A percentile compares a stretch with the other conserved stretches of the same genome.
Evolutionary conservation across 2,113 vertebrate species (phyloP).

Genomic region (Myotis brandtii): DNA sequence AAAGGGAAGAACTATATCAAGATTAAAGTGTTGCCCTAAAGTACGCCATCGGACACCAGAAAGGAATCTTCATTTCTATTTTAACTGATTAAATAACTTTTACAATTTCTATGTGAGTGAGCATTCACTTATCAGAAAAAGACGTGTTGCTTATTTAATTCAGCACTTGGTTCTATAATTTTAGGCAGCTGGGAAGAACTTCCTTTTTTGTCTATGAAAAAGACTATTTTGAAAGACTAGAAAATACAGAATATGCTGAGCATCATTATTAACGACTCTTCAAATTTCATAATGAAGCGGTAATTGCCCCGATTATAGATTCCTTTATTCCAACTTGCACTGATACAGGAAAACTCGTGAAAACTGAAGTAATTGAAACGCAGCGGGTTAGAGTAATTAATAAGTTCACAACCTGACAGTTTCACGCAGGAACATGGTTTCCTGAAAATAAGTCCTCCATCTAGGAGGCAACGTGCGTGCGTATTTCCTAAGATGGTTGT

Average conservation of each 20-base stretch:
- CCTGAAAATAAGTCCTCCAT: neutral
- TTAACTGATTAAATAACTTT: conserved; percentile 76
- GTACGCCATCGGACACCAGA: conserved; percentile 77
- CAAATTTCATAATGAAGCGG: conserved; percentile 26
- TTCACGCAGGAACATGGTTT: neutral
- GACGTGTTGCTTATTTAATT: conserved; percentile 81
- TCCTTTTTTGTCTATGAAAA: conserved; percentile 45
- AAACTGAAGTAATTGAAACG: conserved; percentile 44
- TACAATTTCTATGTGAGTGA: conserved; percentile 74
- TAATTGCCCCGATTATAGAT: neutral
- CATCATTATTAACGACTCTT: conserved; percentile 28
- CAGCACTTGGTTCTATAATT: conserved; percentile 61
- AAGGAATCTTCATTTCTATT: conserved; percentile 80
- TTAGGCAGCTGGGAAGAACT: conserved; percentile 38
- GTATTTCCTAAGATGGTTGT: neutral
- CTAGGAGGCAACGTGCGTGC: neutral
- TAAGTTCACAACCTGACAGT: conserved; percentile 30
- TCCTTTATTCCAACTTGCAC: neutral
- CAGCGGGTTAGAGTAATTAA: conserved; percentile 23
- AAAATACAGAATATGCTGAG: conserved; percentile 32
- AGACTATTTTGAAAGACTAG: conserved; percentile 31
- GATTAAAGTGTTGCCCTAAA: conserved; percentile 80
- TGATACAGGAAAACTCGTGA: conserved; percentile 7
- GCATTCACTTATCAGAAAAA: conserved; percentile 68
- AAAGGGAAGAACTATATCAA: conserved; percentile 64